Evolutionary conservation across 1,140 invertebrate species (phyloP), one percentile per base, ranked within the genome.

Genomic region (Megathymus violae): DNA sequence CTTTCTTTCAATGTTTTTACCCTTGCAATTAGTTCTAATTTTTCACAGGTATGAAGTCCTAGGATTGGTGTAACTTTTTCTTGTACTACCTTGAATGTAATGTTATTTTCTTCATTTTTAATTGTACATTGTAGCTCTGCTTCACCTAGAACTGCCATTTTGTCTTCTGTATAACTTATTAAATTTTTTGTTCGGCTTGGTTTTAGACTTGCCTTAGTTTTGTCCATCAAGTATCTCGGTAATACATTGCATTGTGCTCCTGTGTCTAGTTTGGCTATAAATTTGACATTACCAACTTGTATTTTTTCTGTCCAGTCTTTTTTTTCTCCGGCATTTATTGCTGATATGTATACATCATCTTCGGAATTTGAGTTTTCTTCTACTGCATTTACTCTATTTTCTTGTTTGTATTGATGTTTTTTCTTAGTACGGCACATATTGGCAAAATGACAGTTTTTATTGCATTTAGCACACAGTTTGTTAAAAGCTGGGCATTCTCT

Each of bases 401-500:
- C 48, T 7, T 59, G 36, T 62, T 48, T 67, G 13, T 41, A 13
- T 14, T 1, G 3, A 43, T 19, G 5, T 16, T 43, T 16, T 15
- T 56, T 48, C 10, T 58, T 54, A 6, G 51, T 43, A 17, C 41
- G 41, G 41, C 41, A 43, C 41, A 43, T 43, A 6, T 43, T 43
- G 5, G 41, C 41, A 16, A 36, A 48, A 48, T 61, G 48, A 25
- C 46, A 46, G 31, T 62, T 67, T 52, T 19, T 62, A 48, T 67
- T 50, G 15, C 65, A 67, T 16, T 58, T 67, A 11, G 38, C 15
- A 50, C 60, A 67, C 38, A 15, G 38, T 60, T 67, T 67, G 16
- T 67, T 67, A 52, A 62, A 62, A 1, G 59, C 64, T 62, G 54
- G 59, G 15, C 64, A 67, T 48, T 62, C 36, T 67, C 64, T 50